phyloP scores from a whole-genome alignment of 1,140 invertebrate genomes.

The Drosophila bifasciata region DNA sequence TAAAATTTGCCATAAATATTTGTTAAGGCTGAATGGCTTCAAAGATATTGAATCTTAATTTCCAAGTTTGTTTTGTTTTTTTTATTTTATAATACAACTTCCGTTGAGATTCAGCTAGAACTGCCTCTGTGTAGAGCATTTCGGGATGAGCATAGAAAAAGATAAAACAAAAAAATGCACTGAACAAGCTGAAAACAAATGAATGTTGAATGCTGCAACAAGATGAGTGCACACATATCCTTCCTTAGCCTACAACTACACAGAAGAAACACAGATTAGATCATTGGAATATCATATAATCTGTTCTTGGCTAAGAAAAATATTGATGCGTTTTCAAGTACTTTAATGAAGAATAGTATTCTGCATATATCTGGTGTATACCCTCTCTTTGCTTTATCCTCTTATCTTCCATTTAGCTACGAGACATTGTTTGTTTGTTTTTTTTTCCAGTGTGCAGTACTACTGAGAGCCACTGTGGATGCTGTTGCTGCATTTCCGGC shows the following conservation, averaged over 20 bases:
- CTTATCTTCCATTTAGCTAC: too few species aligned
- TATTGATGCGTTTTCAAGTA: too few species aligned
- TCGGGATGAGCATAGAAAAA: conserved; percentile 31
- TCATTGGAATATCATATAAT: too few species aligned
- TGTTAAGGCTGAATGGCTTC: background rate
- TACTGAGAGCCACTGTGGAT: conserved; percentile 4
- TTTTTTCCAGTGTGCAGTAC: conserved; percentile 5
- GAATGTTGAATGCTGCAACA: conserved; percentile 51
- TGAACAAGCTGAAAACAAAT: conserved; percentile 61
- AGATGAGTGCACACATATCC: conserved; percentile 22
- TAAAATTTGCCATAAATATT: too few species aligned
- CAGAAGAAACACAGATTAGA: background rate
- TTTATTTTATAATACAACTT: background rate
- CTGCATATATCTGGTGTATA: too few species aligned
- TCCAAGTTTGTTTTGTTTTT: too few species aligned
- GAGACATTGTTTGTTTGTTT: background rate
- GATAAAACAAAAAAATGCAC: conserved; percentile 9
- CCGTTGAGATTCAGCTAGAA: too few species aligned
- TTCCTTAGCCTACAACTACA: background rate
- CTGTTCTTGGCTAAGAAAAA: too few species aligned
- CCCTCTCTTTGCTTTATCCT: too few species aligned
- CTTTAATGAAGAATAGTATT: too few species aligned
- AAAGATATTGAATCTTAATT: too few species aligned
- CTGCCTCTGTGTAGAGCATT: conserved; percentile 24
- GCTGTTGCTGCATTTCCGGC: conserved; percentile 47